Evolutionary conservation across 2,888 invertebrate genomes (phyloP).

Genomic region (Cryptocephalus primarius): DNA sequence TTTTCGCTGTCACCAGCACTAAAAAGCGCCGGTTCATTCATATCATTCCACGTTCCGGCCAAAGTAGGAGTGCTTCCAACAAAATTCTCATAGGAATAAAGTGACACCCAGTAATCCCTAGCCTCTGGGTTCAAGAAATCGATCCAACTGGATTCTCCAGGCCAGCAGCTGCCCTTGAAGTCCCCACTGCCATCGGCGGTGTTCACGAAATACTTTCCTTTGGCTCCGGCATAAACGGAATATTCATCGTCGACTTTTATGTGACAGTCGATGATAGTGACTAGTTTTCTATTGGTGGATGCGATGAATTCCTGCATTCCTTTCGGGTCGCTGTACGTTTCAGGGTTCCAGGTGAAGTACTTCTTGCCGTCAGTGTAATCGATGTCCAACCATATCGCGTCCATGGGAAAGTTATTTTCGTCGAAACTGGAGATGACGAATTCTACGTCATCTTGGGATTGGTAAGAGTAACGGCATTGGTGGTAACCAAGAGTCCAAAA

Average conservation of each 20-base stretch:
- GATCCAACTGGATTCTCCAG: conserved; percentile 82
- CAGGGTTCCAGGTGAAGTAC: conserved; percentile 79
- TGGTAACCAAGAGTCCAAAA: conserved; percentile 21
- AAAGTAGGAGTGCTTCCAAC: conserved; percentile 41
- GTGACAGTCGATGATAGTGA: conserved; percentile 93
- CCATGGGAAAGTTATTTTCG: conserved; percentile 80
- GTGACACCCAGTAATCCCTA: conserved; percentile 62
- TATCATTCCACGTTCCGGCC: conserved; percentile 89
- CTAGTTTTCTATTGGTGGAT: conserved; percentile 75
- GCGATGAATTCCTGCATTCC: conserved; percentile 83
- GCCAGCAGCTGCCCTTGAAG: conserved; percentile 92
- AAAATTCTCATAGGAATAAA: conserved; percentile 50
- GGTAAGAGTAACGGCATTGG: conserved; percentile 63
- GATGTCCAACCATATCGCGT: conserved; percentile 96
- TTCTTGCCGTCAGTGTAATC: conserved; percentile 87
- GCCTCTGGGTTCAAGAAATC: conserved; percentile 85
- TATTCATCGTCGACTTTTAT: conserved; percentile 84
- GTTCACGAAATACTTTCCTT: conserved; percentile 48
- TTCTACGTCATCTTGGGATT: conserved; percentile 83
- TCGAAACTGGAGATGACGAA: conserved; percentile 76
- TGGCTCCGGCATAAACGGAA: conserved; percentile 75
- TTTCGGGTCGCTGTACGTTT: conserved; percentile 62
- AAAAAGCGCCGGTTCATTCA: conserved; percentile 98
- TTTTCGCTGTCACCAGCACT: conserved; percentile 51
- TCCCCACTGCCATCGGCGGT: conserved; percentile 72